Conservation (phyloP, 2,888 invertebrate species). For the Zootermopsis nevadensis region DNA sequence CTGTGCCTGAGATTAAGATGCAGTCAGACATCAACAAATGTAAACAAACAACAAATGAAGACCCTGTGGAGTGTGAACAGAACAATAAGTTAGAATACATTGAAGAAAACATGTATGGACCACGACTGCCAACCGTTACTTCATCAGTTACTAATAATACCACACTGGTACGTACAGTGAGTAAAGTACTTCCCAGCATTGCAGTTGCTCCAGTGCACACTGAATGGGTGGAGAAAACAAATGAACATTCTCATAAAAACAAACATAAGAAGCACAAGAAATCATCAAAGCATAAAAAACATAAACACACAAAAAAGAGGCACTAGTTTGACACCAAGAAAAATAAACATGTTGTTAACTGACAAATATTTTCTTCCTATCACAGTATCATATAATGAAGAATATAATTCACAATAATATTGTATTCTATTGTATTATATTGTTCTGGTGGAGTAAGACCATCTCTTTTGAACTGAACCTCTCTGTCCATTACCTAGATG, state of each 20-base stretch:
- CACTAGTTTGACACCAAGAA: constrained; percentile 4
- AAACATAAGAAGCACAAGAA: constrained; percentile 48
- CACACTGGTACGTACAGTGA: not conserved
- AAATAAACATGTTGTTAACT: no score
- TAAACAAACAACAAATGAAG: not conserved
- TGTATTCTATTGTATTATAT: no score
- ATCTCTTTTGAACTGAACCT: no score
- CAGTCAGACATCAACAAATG: not conserved
- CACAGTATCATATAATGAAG: no score
- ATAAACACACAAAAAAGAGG: constrained; percentile 49
- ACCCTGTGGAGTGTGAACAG: not conserved
- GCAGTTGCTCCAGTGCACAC: not conserved
- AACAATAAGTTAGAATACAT: not conserved
- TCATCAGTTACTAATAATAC: not conserved
- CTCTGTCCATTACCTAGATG: no score
- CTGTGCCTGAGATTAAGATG: not conserved
- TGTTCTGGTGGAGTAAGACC: no score
- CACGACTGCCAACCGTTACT: constrained; percentile 15
- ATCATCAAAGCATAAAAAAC: constrained; percentile 50
- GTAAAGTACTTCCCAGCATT: constrained; percentile 27
- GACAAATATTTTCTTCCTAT: no score
- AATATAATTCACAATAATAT: no score
- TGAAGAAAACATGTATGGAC: constrained; percentile 43
- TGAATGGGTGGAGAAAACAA: constrained; percentile 47
- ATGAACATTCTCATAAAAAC: constrained; percentile 33